Evolutionary conservation across 30 jellyfish, hydroid and myxozoan genomes (phyloP).

Genomic region (Cassiopea andromeda): DNA sequence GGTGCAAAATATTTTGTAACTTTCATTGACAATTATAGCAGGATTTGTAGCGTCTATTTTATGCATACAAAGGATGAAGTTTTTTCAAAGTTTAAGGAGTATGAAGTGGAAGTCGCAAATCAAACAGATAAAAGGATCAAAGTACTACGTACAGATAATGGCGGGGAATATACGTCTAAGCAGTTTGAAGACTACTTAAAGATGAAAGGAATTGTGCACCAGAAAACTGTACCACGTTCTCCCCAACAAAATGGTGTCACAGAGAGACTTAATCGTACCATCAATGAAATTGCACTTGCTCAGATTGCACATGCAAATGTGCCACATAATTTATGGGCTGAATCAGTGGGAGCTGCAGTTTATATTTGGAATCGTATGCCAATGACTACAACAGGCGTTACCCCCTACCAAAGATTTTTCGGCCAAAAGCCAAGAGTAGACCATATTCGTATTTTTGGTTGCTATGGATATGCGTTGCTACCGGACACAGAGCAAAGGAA

Average conservation of each 20-base stretch:
- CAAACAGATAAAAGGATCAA: constrained; percentile 39
- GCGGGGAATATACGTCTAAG: constrained; percentile 77
- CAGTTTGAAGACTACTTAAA: constrained; percentile 45
- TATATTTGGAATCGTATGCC: constrained; percentile 43
- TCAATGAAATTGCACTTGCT: constrained; percentile 59
- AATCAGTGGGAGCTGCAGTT: constrained; percentile 60
- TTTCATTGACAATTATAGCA: constrained; percentile 38
- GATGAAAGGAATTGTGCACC: constrained; percentile 63
- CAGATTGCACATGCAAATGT: constrained; percentile 39
- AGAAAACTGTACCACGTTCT: constrained; percentile 47
- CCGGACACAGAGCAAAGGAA: constrained; percentile 50
- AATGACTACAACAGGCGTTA: background rate
- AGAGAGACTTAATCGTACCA: constrained; percentile 72
- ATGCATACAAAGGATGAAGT: constrained; percentile 46
- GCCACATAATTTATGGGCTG: constrained; percentile 74
- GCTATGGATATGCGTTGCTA: constrained; percentile 72
- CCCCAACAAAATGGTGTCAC: constrained; percentile 81
- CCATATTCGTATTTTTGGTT: constrained; percentile 56
- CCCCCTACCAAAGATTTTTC: constrained; percentile 65
- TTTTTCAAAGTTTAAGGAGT: constrained; percentile 38
- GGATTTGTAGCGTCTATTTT: constrained; percentile 14
- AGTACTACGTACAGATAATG: constrained; percentile 62
- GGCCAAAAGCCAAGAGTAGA: constrained; percentile 61
- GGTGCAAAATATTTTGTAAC: constrained; percentile 59
- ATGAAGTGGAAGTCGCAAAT: constrained; percentile 44